A percentile compares a stretch with the other conserved stretches of the same genome.
These are phyloP conservation scores for Maccullochella peelii DNA, from an alignment of 2,113 vertebrate genomes.

Conservation along the genomic window DNA sequence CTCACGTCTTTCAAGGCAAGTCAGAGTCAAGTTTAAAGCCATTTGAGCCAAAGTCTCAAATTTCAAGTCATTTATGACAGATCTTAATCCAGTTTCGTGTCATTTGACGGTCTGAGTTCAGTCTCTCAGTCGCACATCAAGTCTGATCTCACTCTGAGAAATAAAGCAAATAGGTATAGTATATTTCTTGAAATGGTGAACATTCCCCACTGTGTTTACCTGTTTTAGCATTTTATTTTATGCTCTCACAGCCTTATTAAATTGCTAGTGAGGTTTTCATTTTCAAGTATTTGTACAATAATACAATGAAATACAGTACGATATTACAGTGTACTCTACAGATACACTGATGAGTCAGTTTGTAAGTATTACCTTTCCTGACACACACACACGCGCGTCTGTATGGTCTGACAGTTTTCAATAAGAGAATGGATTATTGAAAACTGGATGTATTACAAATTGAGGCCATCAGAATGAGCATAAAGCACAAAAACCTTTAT, in stretches of 20 bases:
- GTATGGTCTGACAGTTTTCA: conserved; percentile 15
- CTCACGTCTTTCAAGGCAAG: not conserved
- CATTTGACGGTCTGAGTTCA: not conserved
- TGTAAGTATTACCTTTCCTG: not conserved
- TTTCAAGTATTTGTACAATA: not conserved
- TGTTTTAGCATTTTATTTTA: not conserved
- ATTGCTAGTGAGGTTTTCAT: not conserved
- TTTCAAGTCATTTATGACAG: not conserved
- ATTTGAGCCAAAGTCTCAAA: no score
- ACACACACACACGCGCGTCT: not conserved
- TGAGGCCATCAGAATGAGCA: conserved; percentile 6
- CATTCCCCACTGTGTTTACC: no score
- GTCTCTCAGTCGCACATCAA: not conserved
- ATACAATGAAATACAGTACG: not conserved
- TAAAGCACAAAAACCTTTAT: conserved; percentile 48
- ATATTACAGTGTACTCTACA: not conserved
- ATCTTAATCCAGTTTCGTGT: not conserved
- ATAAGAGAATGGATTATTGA: not conserved
- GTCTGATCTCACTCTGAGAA: no score
- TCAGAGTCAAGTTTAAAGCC: not conserved
- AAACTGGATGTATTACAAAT: conserved; percentile 32
- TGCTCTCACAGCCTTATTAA: not conserved
- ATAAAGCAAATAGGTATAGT: no score
- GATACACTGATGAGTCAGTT: not conserved
- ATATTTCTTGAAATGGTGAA: not conserved